A percentile compares a stretch with the other conserved stretches of the same genome.
phyloP scores from a whole-genome alignment of 2,888 invertebrate species.

The Zeuzera pyrina region DNA sequence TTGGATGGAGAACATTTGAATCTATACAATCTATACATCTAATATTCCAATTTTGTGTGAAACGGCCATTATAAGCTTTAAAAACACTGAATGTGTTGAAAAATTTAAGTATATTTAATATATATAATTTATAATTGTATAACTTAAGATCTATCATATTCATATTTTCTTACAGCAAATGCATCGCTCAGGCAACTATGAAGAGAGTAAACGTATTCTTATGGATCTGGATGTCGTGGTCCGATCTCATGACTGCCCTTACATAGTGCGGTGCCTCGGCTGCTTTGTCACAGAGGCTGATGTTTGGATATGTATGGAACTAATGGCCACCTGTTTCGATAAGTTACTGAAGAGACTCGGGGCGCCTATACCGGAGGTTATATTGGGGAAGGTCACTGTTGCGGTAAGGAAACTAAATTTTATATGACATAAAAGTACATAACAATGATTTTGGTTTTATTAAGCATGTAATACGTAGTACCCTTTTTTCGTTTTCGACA shows the following conservation, averaged over 20 bases:
- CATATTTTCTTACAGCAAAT: constrained; percentile 85
- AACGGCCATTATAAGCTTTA: no score
- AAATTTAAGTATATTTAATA: no score
- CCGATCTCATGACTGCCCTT: constrained; percentile 97
- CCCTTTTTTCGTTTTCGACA: background rate
- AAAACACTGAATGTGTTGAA: no score
- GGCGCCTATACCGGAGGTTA: constrained; percentile 94
- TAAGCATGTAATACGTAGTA: no score
- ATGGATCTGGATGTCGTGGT: constrained; percentile 99
- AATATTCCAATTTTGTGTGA: no score
- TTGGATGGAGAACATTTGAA: no score
- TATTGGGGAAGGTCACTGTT: constrained; percentile 97
- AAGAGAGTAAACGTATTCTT: constrained; percentile 97
- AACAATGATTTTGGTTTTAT: no score
- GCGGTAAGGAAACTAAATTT: constrained; percentile 76
- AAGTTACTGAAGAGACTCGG: constrained; percentile 91
- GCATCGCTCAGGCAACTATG: constrained; percentile 96
- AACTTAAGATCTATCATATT: no score
- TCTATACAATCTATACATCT: no score
- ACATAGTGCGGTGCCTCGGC: constrained; percentile 97
- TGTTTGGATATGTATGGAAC: constrained; percentile 99
- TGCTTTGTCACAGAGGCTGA: constrained; percentile 98
- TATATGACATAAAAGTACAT: background rate
- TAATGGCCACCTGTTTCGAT: constrained; percentile 99
- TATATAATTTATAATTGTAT: no score